phyloP scores from a whole-genome alignment of 2,888 invertebrate genomes.

The Mechanitis mazaeus region DNA sequence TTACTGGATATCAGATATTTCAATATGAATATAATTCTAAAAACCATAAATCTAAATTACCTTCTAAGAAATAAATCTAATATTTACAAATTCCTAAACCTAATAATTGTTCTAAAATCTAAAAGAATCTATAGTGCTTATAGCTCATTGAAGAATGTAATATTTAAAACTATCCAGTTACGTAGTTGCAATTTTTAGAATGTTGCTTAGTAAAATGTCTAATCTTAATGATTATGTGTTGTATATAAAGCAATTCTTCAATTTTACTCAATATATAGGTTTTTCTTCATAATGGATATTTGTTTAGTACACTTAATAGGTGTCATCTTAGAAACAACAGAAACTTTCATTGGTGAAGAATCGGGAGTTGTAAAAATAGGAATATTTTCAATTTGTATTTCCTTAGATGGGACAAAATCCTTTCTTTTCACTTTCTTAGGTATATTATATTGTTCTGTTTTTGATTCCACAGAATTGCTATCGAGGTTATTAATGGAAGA shows the following conservation, averaged over 20 bases:
- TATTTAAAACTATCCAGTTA: background rate
- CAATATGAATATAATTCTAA: background rate
- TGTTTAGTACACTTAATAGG: conserved; percentile 1
- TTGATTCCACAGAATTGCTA: background rate
- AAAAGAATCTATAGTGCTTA: background rate
- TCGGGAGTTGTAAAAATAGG: conserved; percentile 4
- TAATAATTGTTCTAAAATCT: background rate
- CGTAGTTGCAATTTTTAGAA: background rate
- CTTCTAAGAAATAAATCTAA: conserved; percentile 1
- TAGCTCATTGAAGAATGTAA: background rate
- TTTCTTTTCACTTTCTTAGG: conserved; percentile 6
- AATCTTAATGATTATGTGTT: background rate
- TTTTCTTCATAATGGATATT: conserved; percentile 3
- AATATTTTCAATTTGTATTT: conserved; percentile 6
- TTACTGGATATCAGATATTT: background rate
- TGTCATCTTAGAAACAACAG: conserved; percentile 1
- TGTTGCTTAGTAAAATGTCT: background rate
- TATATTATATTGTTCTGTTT: conserved; percentile 5
- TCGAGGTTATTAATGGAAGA: background rate
- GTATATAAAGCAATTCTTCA: background rate
- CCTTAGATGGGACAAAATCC: conserved; percentile 5
- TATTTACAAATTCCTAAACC: conserved; percentile 1
- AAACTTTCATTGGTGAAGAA: conserved; percentile 3
- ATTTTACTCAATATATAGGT: background rate
- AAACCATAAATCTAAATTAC: background rate